Percentiles rank a stretch among this genome's conserved stretches.
Conservation (phyloP, 2,113 vertebrate genomes). For the Boulengeromyrus knoepffleri region DNA sequence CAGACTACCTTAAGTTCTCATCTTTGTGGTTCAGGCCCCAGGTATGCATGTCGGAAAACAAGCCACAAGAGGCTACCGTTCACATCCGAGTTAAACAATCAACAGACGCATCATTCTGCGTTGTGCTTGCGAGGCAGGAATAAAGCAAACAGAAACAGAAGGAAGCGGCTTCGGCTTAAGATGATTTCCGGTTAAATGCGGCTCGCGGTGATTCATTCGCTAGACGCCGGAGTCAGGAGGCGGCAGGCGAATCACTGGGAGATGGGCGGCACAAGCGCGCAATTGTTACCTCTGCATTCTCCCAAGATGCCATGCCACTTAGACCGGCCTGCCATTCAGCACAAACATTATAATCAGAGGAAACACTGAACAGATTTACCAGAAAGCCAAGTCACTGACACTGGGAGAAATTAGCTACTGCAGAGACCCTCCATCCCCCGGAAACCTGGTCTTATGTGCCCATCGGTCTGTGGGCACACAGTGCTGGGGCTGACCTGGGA, state of each 20-base stretch:
- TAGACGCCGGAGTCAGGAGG: neutral
- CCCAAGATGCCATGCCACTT: no score
- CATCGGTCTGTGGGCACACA: neutral
- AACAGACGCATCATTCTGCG: neutral
- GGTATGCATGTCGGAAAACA: neutral
- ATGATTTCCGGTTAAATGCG: neutral
- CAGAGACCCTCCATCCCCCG: neutral
- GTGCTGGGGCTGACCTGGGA: neutral
- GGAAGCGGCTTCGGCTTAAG: neutral
- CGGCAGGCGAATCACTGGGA: neutral
- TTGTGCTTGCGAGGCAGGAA: neutral
- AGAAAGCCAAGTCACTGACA: neutral
- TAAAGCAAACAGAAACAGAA: neutral
- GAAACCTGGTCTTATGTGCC: neutral
- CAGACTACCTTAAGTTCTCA: neutral
- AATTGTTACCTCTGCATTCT: neutral
- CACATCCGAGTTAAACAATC: neutral
- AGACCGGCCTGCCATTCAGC: neutral
- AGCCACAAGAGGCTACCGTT: neutral
- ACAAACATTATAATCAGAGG: neutral
- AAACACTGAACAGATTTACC: neutral
- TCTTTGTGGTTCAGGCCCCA: neutral
- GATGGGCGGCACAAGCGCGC: neutral
- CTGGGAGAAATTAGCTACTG: neutral
- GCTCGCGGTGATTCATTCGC: neutral